A percentile compares a stretch with the other conserved stretches of the same genome.
phyloP scores from a whole-genome alignment of 2,888 invertebrate genomes.

The Tachina fera region DNA sequence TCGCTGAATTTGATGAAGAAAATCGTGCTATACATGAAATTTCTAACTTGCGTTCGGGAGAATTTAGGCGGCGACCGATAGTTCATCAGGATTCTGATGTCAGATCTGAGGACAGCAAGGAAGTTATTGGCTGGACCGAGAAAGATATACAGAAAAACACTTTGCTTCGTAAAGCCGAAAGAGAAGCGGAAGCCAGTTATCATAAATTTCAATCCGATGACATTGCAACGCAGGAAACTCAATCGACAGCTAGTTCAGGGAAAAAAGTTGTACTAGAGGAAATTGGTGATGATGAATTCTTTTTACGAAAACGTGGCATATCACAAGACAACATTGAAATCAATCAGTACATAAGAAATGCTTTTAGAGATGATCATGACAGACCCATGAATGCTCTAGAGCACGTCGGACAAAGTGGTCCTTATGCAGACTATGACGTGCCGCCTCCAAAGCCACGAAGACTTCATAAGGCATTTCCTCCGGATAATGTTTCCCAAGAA shows the following conservation, averaged over 20 bases:
- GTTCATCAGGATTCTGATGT: slow-evolving; percentile 83
- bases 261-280: slow-evolving; percentile 90
- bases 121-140: slow-evolving; percentile 82
- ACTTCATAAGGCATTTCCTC: slow-evolving; percentile 77
- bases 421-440: slow-evolving; percentile 81
- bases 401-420: slow-evolving; percentile 84
- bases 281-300: slow-evolving; percentile 94
- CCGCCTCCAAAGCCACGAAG: slow-evolving; percentile 82
- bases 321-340: slow-evolving; percentile 91
- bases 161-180: slow-evolving; percentile 79
- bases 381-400: slow-evolving; percentile 86
- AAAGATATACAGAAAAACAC: slow-evolving; percentile 82
- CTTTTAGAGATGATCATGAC: slow-evolving; percentile 89
- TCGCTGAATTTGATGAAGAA: slow-evolving; percentile 85
- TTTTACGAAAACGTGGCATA: slow-evolving; percentile 91
- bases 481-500: slow-evolving; percentile 79
- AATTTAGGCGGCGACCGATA: slow-evolving; percentile 82
- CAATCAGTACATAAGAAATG: slow-evolving; percentile 89
- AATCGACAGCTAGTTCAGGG: slow-evolving; percentile 86
- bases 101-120: slow-evolving; percentile 82
- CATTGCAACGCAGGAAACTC: slow-evolving; percentile 83
- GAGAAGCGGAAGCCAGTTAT: slow-evolving; percentile 80
- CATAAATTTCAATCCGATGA: slow-evolving; percentile 77
- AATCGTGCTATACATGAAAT: slow-evolving; percentile 84
- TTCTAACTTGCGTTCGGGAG: slow-evolving; percentile 81